Conservation (phyloP, 2,113 vertebrate genomes). For the Dryoscopus gambensis region DNA sequence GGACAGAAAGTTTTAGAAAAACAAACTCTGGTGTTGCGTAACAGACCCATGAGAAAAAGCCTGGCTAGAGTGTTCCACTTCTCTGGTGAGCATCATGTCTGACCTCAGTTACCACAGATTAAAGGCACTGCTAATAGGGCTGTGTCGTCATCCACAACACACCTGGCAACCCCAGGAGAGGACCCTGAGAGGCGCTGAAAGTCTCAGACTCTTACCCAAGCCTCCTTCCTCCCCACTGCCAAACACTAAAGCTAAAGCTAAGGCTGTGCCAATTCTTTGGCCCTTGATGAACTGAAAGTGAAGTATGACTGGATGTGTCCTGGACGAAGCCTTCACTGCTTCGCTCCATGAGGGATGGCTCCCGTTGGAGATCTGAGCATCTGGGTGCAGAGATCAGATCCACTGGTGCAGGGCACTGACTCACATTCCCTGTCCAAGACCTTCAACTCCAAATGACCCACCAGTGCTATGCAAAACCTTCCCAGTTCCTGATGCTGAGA, state of each 20-base stretch:
- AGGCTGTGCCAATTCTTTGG: not conserved
- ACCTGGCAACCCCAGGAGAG: not conserved
- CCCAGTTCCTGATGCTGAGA: not conserved
- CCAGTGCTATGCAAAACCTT: not conserved
- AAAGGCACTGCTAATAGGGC: too few species aligned
- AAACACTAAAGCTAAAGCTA: not conserved
- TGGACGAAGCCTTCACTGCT: fast-evolving
- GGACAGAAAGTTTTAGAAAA: not conserved
- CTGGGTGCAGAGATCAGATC: not conserved
- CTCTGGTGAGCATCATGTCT: not conserved
- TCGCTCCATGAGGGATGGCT: fast-evolving
- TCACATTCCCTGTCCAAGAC: not conserved
- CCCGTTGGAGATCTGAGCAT: fast-evolving
- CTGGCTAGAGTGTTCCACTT: not conserved
- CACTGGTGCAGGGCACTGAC: not conserved
- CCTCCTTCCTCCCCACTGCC: not conserved
- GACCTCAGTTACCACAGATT: not conserved
- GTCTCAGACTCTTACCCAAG: not conserved
- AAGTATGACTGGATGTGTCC: not conserved
- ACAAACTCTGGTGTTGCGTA: not conserved
- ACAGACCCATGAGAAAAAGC: not conserved
- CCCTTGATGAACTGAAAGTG: not conserved
- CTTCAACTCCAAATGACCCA: not conserved
- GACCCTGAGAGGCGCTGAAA: not conserved
- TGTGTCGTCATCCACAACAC: not conserved